These are phyloP conservation scores for Tylochromis polylepis DNA, from an alignment of 2,113 vertebrate species.

Conservation along the genomic window DNA sequence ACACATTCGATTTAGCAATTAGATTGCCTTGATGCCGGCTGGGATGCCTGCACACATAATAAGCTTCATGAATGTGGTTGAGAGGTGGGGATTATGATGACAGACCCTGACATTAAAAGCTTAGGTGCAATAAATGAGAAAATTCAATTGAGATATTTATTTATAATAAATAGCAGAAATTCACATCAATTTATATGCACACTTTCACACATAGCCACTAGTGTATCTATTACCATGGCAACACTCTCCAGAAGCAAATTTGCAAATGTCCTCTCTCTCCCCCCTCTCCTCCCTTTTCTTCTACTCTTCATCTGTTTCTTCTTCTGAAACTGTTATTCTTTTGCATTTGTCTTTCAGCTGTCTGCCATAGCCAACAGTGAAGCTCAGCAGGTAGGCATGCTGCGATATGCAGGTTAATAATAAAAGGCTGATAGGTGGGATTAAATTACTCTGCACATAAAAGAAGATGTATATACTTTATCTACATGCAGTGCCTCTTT, in stretches of 20 bases:
- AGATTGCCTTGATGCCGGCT: slow-evolving; percentile 6
- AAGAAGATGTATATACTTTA: neutral
- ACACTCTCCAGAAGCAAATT: slow-evolving; percentile 38
- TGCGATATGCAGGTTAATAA: slow-evolving; percentile 8
- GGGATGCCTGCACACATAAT: neutral
- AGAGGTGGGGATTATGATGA: slow-evolving; percentile 7
- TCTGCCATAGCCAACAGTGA: neutral
- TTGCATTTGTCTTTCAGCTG: neutral
- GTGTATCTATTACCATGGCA: slow-evolving; percentile 60
- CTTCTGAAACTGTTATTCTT: slow-evolving; percentile 5
- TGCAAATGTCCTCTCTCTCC: slow-evolving; percentile 18
- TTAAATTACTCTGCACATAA: neutral
- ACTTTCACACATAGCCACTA: slow-evolving; percentile 7
- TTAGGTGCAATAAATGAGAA: neutral
- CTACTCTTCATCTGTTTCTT: slow-evolving; percentile 12
- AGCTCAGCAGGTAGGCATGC: neutral
- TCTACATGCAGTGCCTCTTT: neutral
- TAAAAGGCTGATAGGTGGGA: slow-evolving; percentile 20
- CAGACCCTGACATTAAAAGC: slow-evolving; percentile 16
- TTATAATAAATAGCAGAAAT: slow-evolving; percentile 12
- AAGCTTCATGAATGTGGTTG: neutral
- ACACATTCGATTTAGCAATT: slow-evolving; percentile 17
- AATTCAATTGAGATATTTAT: slow-evolving; percentile 24
- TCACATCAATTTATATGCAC: slow-evolving; percentile 33
- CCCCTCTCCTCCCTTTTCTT: neutral